Evolutionary conservation across 2,888 invertebrate species (phyloP), one percentile per base, ranked within the genome.

Genomic region (Patella depressa): DNA sequence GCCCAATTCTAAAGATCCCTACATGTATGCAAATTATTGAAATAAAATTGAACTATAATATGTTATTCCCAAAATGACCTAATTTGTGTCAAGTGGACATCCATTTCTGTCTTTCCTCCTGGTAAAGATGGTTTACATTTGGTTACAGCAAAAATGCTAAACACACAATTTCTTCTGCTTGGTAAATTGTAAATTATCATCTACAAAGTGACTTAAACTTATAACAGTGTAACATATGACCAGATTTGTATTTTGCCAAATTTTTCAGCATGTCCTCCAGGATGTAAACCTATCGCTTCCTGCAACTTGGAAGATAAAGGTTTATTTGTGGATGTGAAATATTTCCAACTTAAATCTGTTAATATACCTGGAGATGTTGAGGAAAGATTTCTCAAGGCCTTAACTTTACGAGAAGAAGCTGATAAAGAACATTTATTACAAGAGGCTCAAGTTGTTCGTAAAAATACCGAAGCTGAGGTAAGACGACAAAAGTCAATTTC

Each of bases 391-490:
- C 85, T 89, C 69, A 79, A 83, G 53, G 83, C 86, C 2, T 78
- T 89, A n/a, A 83, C 85, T 9, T 78, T 88, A 29, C 77, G 83
- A 71, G 89, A 88, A 73, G 85, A 87, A 14, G 83, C 84, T 2
- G 84, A 83, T 12, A 78, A 84, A n/a, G 88, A 88, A 73, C 72
- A 84, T 53, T 81, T 85, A 3, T 75, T 83, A 34, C 89, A 89
- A 81, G 84, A 87, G 24, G 87, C 88, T 0, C 79, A 83, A 14
- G 79, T 89, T 17, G 83, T 88, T n/a, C 80, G 88, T 24, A 88
- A 88, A 74, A 80, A 84, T 24, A 89, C 88, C 1, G 85, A 85
- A 17, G 81, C 81, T 53, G 79, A 79, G 83, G 89, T 89, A 80
- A 75, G 80, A n/a, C 53, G 24, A 11, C 54, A 19, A 74, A 5